Evolutionary conservation across 92 coral and sea anemone species (phyloP).

Genomic region (Chrysogorgia sp.): DNA sequence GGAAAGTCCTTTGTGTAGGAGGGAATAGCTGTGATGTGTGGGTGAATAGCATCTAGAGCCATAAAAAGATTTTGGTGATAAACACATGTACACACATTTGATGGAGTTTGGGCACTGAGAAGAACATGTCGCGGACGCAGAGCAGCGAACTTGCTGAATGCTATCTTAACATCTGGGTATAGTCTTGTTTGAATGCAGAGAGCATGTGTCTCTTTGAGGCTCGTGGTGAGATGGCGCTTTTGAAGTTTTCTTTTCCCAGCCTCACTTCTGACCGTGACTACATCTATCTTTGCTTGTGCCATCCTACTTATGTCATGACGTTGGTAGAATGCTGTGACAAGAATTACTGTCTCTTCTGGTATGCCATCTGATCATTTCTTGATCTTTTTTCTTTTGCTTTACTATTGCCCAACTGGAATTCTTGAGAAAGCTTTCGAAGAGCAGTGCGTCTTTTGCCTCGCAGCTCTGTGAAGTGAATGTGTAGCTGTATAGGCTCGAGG

Average conservation of each 20-base stretch:
- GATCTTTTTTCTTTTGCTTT: no score
- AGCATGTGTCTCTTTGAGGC: conserved; percentile 45
- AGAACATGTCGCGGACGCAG: conserved; percentile 53
- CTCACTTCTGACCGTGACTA: conserved; percentile 22
- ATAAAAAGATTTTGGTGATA: conserved; percentile 52
- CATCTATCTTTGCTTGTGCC: conserved; percentile 58
- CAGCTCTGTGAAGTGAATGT: neutral
- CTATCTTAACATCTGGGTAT: no score
- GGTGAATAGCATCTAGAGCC: no score
- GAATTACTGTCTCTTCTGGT: neutral
- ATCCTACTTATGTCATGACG: conserved; percentile 48
- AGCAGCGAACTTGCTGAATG: no score
- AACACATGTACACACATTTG: no score
- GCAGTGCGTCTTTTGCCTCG: neutral
- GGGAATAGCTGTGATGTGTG: no score
- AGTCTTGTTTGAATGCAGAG: no score
- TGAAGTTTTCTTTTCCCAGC: conserved; percentile 49
- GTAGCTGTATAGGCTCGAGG: no score
- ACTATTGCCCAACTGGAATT: no score
- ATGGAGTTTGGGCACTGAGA: no score
- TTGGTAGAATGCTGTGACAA: conserved; percentile 8
- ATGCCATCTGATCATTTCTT: neutral
- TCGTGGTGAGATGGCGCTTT: conserved; percentile 41
- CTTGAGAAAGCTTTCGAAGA: neutral
- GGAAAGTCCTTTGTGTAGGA: conserved; percentile 34